Evolutionary conservation across 2,113 vertebrate species (phyloP), one percentile per base, ranked within the genome.

Genomic region (Onychostoma macrolepis): DNA sequence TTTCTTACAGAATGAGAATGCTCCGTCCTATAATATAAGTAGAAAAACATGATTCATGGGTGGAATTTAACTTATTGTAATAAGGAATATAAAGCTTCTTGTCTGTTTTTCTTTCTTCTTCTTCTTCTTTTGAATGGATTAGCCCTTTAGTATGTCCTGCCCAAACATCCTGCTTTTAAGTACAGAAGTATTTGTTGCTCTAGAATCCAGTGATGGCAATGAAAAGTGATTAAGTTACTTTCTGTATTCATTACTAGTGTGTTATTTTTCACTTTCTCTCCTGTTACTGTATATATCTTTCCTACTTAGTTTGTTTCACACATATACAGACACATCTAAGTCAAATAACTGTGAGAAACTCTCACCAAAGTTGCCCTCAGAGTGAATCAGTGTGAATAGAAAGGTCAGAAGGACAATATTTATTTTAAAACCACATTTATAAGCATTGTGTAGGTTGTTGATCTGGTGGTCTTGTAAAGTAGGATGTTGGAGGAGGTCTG

Each of bases 211-310:
- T 80, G 41, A 61, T 77, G 24, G 71, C 80, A 58, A 6, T 81
- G 74, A 58, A 36, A 90, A 72, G 72, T 86, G 74, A 84, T 89
- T 89, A 85, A 48, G 72, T n/a, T 2, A 17, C 50, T 45, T 78
- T 71, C 56, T 69, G 56, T 10, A 69, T 45, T 56, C 69, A 74
- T 81, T 88, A 75, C 85, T 65, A 65, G 6, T 67, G 48, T 63
- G n/a, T 76, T 82, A 26, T 81, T 21, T 75, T 8, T 87, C 50
- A n/a, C 21, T 67, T 30, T 77, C 36, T 85, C 53, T 82, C 65
- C 61, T 87, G 72, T 58, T 48, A 84, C 58, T 71, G 48, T 84
- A 48, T 50, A 28, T 77, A 15, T 74, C 12, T 30, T 6, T 69
- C 74, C 28, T 56, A 17, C 65, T 48, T 71, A 76, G 13, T 76